Evolutionary conservation across 2,113 vertebrate genomes (phyloP).

Genomic region (Sclerurus mexicanus): DNA sequence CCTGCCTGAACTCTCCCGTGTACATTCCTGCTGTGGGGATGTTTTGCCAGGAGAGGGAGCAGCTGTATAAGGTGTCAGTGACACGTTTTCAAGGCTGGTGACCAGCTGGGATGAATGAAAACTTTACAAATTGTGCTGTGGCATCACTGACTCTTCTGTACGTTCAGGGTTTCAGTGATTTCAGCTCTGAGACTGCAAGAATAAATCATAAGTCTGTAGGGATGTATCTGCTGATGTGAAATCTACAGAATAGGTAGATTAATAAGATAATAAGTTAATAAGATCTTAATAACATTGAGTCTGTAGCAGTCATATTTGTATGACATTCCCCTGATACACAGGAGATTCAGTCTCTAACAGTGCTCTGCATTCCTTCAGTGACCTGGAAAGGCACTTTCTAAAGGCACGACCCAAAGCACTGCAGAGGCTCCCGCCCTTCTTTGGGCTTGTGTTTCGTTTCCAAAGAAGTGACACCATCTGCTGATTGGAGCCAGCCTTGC

Average conservation of each 20-base stretch:
- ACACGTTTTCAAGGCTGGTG: not conserved
- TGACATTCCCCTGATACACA: not conserved
- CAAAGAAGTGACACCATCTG: not conserved
- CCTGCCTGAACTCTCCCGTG: not conserved
- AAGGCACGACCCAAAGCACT: not conserved
- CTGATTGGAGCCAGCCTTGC: not conserved
- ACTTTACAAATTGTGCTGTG: not conserved
- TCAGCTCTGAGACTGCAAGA: not conserved
- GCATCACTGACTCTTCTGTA: not conserved
- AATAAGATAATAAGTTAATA: not conserved
- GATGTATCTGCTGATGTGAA: not conserved
- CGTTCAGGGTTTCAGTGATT: not conserved
- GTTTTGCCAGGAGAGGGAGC: constrained; percentile 52
- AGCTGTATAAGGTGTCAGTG: not conserved
- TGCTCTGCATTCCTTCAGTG: not conserved
- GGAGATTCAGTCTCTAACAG: not conserved
- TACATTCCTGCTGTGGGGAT: not conserved
- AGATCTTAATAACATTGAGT: not conserved
- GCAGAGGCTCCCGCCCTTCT: accelerated
- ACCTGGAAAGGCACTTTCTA: not conserved
- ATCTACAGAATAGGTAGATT: not conserved
- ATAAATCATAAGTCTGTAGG: not conserved
- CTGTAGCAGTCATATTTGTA: not conserved
- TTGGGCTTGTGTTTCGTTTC: not conserved
- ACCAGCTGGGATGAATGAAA: not conserved